Evolutionary conservation across 2,113 vertebrate species (phyloP), one percentile per base, ranked within the genome.

Genomic region (Tretioscincus oriximinensis): DNA sequence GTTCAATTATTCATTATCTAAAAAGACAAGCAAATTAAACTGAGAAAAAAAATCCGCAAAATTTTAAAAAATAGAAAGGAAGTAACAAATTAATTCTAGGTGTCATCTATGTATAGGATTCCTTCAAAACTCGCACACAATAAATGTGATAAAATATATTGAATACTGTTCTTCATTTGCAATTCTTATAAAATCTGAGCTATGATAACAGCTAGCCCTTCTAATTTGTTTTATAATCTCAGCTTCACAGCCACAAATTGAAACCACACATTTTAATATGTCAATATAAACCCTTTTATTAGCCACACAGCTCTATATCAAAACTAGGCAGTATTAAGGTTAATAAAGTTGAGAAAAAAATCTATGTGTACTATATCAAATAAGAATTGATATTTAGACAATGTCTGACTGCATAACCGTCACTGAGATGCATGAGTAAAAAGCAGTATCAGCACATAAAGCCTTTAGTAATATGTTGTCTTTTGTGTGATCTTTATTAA

Each of bases 331-430:
- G 14, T 7, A 1, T 78, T 80, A 22, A 49, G 58, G 45, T 83
- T 84, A 76, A 84, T 78, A 84, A 81, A 80, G 83, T 21, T 73
- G 31, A 35, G 73, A 78, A 28, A 82, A 61, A 81, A 67, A 81
- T 82, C 67, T 76, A 63, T 69, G 79, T 10, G 45, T 76, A 64
- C 26, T 73, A 16, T 69, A 49, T 47, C 73, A 71, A 72, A 58
- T 54, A 82, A 75, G 41, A 67, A 47, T 72, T 84, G 35, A 75
- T 79, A 84, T 29, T 60, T 6, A 88, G 84, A 79, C 54, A 9
- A n/a, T 79, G 2, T 60, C 70, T 31, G 78, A 7, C 77, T 66
- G 64, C 1, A 31, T 4, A 3, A 80, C 81, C 29, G 68, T 65
- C 60, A 83, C 41, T 47, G 47, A 60, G 60, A 73, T 12, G 22